Percentiles rank a stretch among this genome's conserved stretches.
Evolutionary conservation across 1,140 invertebrate genomes (phyloP).

Genomic region (Drosophila navojoa): DNA sequence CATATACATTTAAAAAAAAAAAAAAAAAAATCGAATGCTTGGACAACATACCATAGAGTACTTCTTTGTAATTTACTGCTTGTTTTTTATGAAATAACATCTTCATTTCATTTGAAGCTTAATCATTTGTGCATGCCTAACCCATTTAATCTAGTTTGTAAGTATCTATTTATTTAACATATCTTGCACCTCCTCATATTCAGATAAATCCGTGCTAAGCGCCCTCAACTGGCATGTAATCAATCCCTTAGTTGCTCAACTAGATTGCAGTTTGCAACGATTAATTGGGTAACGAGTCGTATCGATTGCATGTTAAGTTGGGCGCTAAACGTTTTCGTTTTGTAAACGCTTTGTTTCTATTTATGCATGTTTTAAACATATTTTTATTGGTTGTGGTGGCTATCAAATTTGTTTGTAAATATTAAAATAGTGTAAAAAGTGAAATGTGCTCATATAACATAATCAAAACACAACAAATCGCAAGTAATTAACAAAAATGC

Average conservation of each 20-base stretch:
- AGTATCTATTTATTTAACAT: conserved; percentile 13
- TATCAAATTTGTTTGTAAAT: conserved; percentile 2
- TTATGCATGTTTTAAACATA: conserved; percentile 6
- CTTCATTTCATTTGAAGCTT: neutral
- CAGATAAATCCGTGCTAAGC: neutral
- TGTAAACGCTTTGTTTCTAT: conserved; percentile 7
- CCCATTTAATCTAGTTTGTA: conserved; percentile 18
- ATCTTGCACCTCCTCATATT: neutral
- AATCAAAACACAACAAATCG: conserved; percentile 8
- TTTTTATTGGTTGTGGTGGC: conserved; percentile 50
- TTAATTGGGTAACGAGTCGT: conserved; percentile 1
- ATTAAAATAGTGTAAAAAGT: conserved; percentile 46
- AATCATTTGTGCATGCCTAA: conserved; percentile 10
- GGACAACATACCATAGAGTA: neutral
- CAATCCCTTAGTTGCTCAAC: neutral
- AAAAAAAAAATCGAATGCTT: conserved; percentile 5
- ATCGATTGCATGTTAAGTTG: conserved; percentile 19
- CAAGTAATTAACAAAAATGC: conserved; percentile 19
- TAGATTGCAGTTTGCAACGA: neutral
- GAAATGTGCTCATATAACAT: conserved; percentile 16
- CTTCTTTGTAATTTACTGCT: neutral
- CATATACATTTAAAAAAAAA: neutral
- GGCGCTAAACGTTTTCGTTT: neutral
- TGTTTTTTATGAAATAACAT: neutral
- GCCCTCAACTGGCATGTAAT: neutral